Evolutionary conservation across 2,113 vertebrate genomes (phyloP).

Genomic region (Callipepla californica): DNA sequence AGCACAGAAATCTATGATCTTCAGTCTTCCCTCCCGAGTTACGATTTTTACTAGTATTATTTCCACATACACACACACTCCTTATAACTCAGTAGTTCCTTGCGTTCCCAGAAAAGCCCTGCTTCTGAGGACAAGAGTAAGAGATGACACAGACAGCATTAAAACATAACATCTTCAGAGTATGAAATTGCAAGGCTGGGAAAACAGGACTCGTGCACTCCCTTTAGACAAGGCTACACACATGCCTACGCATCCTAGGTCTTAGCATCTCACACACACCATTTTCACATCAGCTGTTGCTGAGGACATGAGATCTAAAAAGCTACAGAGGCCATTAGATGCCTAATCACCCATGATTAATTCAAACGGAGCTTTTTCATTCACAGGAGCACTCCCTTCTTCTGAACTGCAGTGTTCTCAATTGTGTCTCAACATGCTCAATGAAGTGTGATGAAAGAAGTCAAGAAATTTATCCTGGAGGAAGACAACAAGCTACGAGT

Average conservation of each 20-base stretch:
- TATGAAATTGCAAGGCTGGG: not conserved
- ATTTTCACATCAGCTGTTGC: not conserved
- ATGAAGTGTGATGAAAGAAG: slow-evolving; percentile 43
- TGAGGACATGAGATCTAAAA: not conserved
- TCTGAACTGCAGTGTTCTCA: not conserved
- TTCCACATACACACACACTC: not conserved
- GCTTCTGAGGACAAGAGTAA: not conserved
- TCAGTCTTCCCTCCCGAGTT: not conserved
- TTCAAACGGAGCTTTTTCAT: slow-evolving; percentile 26
- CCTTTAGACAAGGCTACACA: not conserved
- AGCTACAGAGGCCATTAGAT: slow-evolving; percentile 27
- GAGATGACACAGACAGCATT: not conserved
- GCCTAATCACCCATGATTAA: slow-evolving; percentile 53
- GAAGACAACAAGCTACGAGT: not conserved
- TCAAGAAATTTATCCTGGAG: slow-evolving; percentile 18
- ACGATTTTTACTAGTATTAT: not conserved
- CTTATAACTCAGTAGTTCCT: not conserved
- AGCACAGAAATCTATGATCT: not conserved
- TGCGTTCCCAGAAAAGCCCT: not conserved
- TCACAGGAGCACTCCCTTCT: slow-evolving; percentile 55
- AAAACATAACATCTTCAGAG: not conserved
- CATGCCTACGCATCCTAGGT: not conserved
- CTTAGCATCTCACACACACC: not conserved
- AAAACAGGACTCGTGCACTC: not conserved
- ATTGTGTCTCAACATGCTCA: slow-evolving; percentile 32